Percentiles rank a stretch among this genome's conserved stretches.
Evolutionary conservation across 2,113 vertebrate genomes (phyloP).

Genomic region (Progne subis): DNA sequence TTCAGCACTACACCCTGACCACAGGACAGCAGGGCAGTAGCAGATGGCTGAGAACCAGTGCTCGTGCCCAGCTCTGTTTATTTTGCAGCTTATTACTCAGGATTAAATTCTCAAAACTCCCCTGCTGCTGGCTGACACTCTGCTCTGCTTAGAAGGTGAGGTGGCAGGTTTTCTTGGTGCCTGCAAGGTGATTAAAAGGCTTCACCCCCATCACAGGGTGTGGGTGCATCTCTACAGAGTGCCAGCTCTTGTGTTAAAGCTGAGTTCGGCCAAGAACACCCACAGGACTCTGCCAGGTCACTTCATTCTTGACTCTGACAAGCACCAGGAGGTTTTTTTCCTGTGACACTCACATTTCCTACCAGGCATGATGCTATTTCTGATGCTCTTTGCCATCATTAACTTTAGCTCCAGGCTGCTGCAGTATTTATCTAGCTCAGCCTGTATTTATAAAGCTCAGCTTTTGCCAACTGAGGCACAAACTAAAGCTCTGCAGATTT

Average conservation of each 20-base stretch:
- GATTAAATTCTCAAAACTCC: not conserved
- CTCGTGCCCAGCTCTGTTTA: not conserved
- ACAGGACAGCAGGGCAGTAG: not conserved
- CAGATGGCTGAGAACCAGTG: not conserved
- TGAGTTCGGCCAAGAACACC: not conserved
- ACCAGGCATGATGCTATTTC: constrained; percentile 39
- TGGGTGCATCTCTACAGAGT: not conserved
- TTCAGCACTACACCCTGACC: constrained; percentile 55
- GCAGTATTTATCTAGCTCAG: not conserved
- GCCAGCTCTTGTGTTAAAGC: not conserved
- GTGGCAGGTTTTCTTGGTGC: not conserved
- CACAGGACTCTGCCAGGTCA: not conserved
- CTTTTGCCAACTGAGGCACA: constrained; percentile 64
- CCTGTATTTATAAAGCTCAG: not conserved
- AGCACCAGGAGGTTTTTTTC: not conserved
- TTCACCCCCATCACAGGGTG: not conserved
- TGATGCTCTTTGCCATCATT: constrained; percentile 14
- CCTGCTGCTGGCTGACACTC: accelerated
- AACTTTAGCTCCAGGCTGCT: constrained; percentile 56
- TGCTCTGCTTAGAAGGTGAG: not conserved
- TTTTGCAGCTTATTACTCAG: constrained; percentile 1
- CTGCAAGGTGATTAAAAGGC: not conserved
- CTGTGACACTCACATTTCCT: not conserved
- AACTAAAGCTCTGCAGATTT: constrained; percentile 30
- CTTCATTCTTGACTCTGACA: not conserved